Base-by-base conservation (phyloP, 2,797 vertebrate genomes). In the Buphagus erythrorhynchus region DNA sequence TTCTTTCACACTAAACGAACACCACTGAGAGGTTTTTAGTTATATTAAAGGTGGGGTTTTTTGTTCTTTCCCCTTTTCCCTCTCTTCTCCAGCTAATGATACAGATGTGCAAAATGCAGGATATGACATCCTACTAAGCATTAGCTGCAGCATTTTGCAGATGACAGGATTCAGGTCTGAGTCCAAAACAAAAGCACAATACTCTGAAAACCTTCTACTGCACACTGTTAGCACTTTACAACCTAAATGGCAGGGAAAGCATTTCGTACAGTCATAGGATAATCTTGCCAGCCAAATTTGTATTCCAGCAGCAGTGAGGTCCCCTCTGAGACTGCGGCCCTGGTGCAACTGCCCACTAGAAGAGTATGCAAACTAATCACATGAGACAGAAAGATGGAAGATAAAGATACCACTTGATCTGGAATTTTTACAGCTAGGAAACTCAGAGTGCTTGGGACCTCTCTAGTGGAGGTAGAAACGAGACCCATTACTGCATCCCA, bases 1-100 rank as follows among this genome's bases (percentile, higher is more conserved):
- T 88, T 96, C 95, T 98, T 94, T 96, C 95, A 93, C 97, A 95
- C 97, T 96, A 98, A 97, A 97, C 95, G 97, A 98, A 97, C 97
- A 97, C 95, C 90, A 93, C 96, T 14, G n/a, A 96, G 96, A 96
- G 91, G 94, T 96, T 98, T 97, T 95, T 88, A 96, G 95, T 97
- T 96, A 95, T 93, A 93, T 74, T 74, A 54, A 91, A 68, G 38
- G 90, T 90, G 83, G 67, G n/a, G 18, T 28, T 89, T 81, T 73
- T 82, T 68, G 31, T 88, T 76, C 58, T 57, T 67, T 72, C 36
- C 28, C 8, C 8, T 67, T 86, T 40, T 80, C 24, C 24, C 13
- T 93, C n/a, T 90, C 82, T 82, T 85, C 72, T 96, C 73, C 90
- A 89, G 94, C 78, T 97, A 95, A 95, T 93, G 94, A 97, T 95